Evolutionary conservation across 2,113 vertebrate species (phyloP), one percentile per base, ranked within the genome.

Genomic region (Leptobrachium ailaonicum): DNA sequence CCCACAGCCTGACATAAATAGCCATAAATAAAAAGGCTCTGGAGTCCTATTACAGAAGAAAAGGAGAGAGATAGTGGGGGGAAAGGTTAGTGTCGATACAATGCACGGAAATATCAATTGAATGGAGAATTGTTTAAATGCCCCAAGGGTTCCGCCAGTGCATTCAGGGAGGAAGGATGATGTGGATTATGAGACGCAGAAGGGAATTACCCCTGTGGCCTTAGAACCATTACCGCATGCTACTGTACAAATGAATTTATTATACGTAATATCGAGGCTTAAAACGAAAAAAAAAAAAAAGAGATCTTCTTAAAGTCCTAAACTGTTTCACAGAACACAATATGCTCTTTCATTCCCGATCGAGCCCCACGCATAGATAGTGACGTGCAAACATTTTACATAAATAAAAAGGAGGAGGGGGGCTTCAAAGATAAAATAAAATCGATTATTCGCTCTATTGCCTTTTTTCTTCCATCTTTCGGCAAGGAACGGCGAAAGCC

Each of bases 11-110:
- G 68, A 50, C n/a, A 71, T 71, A n/a, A 71, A 32, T 50, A 42
- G n/a, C 14, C 4, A 50, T 32, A n/a, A 13, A 12, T 50, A n/a
- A 71, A 71, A 42, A 8, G 47, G 42, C 71, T 45, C 71, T n/a
- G 32, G 77, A 67, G 77, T 66, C 62, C 63, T 62, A 80, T 79
- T 79, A 79, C 42, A 9, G 41, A 32, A 54, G 42, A 79, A n/a
- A n/a, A 50, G 40, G 64, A n/a, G 41, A 8, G 75, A 58, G 47
- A 66, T 53, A 66, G 6, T 43, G 1, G 60, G 20, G 47, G 32
- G 41, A 69, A 6, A 40, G 70, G 70, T 73, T 73, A 13, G 47
- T 79, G 58, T 66, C 40, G 53, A 56, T 67, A 64, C 41, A 41
- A 3, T 14, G 43, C 70, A 45, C 12, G 53, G 12, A 71, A 44